A percentile compares a stretch with the other conserved stretches of the same genome.
phyloP scores from a whole-genome alignment of 2,888 invertebrate species.

The Agrilus cyanescens region DNA sequence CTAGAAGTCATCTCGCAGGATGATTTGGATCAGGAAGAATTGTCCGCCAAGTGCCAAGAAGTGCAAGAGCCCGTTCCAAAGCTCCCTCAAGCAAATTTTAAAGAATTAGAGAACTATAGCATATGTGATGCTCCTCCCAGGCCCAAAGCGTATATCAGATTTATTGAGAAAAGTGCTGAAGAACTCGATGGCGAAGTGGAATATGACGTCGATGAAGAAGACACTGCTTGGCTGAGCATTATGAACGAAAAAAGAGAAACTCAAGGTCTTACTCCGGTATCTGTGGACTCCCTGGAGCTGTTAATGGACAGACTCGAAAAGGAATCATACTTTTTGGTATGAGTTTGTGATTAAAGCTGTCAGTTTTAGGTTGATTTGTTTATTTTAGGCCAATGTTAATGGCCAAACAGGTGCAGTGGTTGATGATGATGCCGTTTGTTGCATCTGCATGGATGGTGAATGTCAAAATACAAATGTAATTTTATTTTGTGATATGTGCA shows the following conservation, averaged over 20 bases:
- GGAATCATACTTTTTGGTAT: slow-evolving; percentile 86
- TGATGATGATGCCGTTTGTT: slow-evolving; percentile 97
- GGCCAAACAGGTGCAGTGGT: slow-evolving; percentile 65
- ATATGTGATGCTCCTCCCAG: slow-evolving; percentile 73
- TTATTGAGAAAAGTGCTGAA: slow-evolving; percentile 88
- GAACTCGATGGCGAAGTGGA: slow-evolving; percentile 89
- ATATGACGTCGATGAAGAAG: slow-evolving; percentile 98
- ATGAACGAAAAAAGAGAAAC: slow-evolving; percentile 75
- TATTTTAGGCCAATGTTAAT: slow-evolving; percentile 47
- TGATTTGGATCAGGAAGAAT: slow-evolving; percentile 41
- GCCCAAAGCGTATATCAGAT: slow-evolving; percentile 82
- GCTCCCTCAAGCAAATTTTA: slow-evolving; percentile 59
- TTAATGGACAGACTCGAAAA: slow-evolving; percentile 97
- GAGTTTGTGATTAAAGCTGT: background rate
- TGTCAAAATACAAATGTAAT: slow-evolving; percentile 98
- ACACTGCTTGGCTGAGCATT: slow-evolving; percentile 84
- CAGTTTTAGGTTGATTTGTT: background rate
- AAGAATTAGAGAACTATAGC: slow-evolving; percentile 63
- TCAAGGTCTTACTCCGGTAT: slow-evolving; percentile 61
- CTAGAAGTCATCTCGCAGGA: slow-evolving; percentile 59
- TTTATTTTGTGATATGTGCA: slow-evolving; percentile 99
- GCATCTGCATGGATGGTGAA: slow-evolving; percentile 97
- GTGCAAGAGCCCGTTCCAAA: slow-evolving; percentile 34
- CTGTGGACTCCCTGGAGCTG: slow-evolving; percentile 83
- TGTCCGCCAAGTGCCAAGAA: slow-evolving; percentile 34